These are phyloP conservation scores for Tenebrosternarchus preto DNA, from an alignment of 2,113 vertebrate genomes.

Conservation along the genomic window DNA sequence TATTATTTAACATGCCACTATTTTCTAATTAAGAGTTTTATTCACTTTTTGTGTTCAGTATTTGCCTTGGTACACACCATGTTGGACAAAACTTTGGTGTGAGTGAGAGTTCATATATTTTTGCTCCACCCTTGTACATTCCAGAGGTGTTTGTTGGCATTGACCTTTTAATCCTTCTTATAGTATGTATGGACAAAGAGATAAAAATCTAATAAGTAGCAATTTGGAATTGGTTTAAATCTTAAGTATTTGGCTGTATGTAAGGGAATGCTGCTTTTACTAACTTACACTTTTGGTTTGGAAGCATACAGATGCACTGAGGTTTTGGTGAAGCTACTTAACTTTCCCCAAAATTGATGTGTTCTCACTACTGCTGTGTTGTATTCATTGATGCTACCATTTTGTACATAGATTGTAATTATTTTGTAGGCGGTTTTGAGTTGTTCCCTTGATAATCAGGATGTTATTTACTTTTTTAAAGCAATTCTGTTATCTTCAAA, in stretches of 20 bases:
- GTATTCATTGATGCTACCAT: conserved; percentile 35
- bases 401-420: conserved; percentile 60
- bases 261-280: conserved; percentile 26
- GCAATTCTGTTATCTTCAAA: conserved; percentile 32
- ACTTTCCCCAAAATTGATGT: conserved; percentile 14
- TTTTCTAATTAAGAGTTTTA: conserved; percentile 51
- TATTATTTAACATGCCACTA: conserved; percentile 57
- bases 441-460: conserved; percentile 36
- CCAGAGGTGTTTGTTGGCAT: conserved; percentile 64
- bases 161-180: conserved; percentile 15
- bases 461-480: conserved; percentile 44
- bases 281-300: conserved; percentile 8
- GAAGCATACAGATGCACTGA: neutral
- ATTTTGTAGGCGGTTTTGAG: conserved; percentile 53
- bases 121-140: conserved; percentile 69
- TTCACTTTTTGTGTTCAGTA: conserved; percentile 7
- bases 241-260: conserved; percentile 16
- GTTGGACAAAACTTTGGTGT: conserved; percentile 11
- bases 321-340: conserved; percentile 9
- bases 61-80: neutral
- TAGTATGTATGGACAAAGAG: conserved; percentile 17
- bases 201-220: neutral
- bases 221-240: conserved; percentile 15
- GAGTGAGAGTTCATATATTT: conserved; percentile 53
- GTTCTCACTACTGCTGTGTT: conserved; percentile 28